Conservation (phyloP, 2,113 vertebrate species). For the Poeciliopsis turrubarensis region DNA sequence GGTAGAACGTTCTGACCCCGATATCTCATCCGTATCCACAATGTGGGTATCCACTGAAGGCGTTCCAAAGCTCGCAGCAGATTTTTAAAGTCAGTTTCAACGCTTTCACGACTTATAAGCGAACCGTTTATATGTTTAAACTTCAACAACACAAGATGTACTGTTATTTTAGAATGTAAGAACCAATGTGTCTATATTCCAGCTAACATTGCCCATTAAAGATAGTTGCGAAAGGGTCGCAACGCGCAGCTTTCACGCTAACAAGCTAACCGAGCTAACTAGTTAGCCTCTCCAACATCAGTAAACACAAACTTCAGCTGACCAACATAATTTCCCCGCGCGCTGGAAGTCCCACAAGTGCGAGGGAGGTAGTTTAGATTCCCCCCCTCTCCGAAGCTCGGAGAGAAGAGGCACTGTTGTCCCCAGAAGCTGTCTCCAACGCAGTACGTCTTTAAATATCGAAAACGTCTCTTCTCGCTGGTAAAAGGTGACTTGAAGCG, state of each 20-base stretch:
- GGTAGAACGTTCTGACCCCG: neutral
- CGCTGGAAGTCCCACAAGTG: neutral
- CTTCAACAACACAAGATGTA: neutral
- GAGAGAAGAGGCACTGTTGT: neutral
- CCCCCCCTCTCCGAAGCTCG: neutral
- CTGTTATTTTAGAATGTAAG: neutral
- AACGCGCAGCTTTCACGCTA: conserved; percentile 51
- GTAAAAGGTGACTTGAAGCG: conserved; percentile 55
- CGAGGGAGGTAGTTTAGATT: neutral
- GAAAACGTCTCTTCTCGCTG: conserved; percentile 33
- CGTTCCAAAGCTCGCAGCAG: too few relatives aligned
- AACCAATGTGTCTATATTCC: neutral
- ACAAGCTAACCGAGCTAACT: conserved; percentile 65
- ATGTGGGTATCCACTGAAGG: neutral
- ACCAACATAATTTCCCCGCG: conserved; percentile 9
- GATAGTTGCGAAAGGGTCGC: neutral
- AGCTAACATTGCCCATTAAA: neutral
- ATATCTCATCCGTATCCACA: conserved; percentile 23
- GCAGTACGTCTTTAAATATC: conserved; percentile 31
- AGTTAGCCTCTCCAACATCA: conserved; percentile 58
- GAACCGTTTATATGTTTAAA: neutral
- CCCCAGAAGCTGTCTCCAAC: neutral
- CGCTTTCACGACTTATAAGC: neutral
- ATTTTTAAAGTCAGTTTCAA: neutral
- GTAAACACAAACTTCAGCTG: conserved; percentile 63